A percentile compares a stretch with the other conserved stretches of the same genome.
These are phyloP conservation scores for Deroptyus accipitrinus DNA, from an alignment of 2,113 vertebrate species.

Conservation along the genomic window DNA sequence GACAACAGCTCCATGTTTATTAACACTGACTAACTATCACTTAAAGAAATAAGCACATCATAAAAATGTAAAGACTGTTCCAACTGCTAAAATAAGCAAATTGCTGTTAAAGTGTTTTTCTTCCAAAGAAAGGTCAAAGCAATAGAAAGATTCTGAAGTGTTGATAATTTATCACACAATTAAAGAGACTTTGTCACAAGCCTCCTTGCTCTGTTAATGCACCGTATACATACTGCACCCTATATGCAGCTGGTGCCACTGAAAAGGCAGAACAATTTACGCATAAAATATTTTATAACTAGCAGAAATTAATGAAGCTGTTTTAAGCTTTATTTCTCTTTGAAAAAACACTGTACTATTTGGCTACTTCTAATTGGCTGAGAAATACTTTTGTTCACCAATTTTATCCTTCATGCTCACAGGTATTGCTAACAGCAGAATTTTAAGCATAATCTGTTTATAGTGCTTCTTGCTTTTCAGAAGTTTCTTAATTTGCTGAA, in stretches of 20 bases:
- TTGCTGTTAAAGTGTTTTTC: not conserved
- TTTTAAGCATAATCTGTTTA: not conserved
- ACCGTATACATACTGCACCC: not conserved
- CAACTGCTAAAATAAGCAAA: conserved; percentile 3
- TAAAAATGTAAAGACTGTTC: not conserved
- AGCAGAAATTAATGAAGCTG: not conserved
- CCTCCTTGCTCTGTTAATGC: not conserved
- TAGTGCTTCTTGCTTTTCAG: conserved; percentile 15
- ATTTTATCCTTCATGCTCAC: not conserved
- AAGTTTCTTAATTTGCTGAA: not conserved
- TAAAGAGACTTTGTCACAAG: conserved; percentile 12
- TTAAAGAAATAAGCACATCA: not conserved
- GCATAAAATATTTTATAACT: conserved; percentile 9
- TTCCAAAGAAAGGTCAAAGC: conserved; percentile 1
- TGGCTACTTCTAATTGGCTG: not conserved
- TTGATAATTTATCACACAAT: conserved; percentile 10
- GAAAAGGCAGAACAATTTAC: conserved; percentile 11
- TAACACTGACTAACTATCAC: not conserved
- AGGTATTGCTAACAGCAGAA: not conserved
- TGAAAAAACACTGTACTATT: not conserved
- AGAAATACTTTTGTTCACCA: not conserved
- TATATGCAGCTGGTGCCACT: not conserved
- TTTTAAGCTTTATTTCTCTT: not conserved
- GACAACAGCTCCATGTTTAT: not conserved
- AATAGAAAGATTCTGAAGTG: conserved; percentile 19